These are phyloP conservation scores for Lipotes vexillifer DNA, from an alignment of 2,113 vertebrate genomes.

Conservation along the genomic window DNA sequence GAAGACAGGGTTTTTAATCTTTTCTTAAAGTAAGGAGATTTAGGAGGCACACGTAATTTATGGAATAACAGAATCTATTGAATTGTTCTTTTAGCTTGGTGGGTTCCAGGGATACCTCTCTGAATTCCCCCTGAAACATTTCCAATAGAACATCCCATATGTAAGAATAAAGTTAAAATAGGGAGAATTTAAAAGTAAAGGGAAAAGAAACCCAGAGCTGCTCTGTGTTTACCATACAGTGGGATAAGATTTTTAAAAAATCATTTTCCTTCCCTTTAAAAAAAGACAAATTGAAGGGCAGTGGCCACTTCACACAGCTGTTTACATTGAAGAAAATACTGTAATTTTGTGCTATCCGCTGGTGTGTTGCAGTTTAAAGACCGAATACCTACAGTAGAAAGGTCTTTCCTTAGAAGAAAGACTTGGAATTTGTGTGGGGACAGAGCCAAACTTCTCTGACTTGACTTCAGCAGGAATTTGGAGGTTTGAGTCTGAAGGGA, in stretches of 20 bases:
- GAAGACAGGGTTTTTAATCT: neutral
- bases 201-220: neutral
- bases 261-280: neutral
- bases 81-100: neutral
- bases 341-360: too few species aligned
- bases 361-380: too few species aligned
- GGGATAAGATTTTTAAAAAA: neutral
- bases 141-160: too few species aligned
- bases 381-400: accelerated
- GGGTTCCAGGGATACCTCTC: neutral
- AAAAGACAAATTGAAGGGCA: neutral
- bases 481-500: neutral
- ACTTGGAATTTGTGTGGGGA: neutral
- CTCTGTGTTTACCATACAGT: accelerated
- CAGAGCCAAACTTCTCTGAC: neutral
- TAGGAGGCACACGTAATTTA: neutral
- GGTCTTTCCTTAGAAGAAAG: neutral
- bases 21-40: neutral
- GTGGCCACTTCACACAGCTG: accelerated
- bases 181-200: neutral
- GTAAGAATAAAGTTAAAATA: neutral
- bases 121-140: neutral
- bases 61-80: too few species aligned
- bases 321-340: neutral
- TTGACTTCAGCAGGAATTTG: too few species aligned